A percentile compares a stretch with the other conserved stretches of the same genome.
Conservation (phyloP, 2,888 invertebrate genomes). For the Bombyx huttoni region DNA sequence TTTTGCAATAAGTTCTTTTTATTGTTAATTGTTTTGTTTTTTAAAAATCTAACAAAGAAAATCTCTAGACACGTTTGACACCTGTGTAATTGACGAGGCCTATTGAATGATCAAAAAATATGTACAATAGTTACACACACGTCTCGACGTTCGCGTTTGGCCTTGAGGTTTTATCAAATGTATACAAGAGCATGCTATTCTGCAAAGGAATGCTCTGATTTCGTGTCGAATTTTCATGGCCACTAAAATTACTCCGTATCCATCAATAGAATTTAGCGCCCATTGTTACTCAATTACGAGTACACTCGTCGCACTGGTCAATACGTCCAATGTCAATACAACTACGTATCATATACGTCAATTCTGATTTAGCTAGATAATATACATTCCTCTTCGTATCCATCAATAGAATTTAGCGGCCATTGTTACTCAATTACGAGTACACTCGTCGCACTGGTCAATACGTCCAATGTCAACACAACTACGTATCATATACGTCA, state of each 20-base stretch:
- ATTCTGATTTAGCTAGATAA: not conserved
- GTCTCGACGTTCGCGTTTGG: not conserved
- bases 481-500: not conserved
- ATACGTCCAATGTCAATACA: too few species aligned
- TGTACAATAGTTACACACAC: not conserved
- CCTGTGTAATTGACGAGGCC: not conserved
- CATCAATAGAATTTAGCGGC: not conserved
- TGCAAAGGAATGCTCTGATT: not conserved
- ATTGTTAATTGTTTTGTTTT: too few species aligned
- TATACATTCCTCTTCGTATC: not conserved
- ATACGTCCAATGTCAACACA: too few species aligned
- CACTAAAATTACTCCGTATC: not conserved
- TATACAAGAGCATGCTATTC: not conserved
- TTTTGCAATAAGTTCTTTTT: too few species aligned
- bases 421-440: not conserved
- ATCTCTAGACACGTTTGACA: not conserved
- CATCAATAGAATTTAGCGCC: not conserved
- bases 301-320: not conserved
- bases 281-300: not conserved
- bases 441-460: not conserved
- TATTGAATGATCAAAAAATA: not conserved
- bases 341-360: not conserved
- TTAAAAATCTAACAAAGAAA: too few species aligned
- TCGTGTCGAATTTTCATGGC: not conserved
- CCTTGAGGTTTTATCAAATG: not conserved